Conservation (phyloP, 2,797 vertebrate genomes). For the Rhinella marina region DNA sequence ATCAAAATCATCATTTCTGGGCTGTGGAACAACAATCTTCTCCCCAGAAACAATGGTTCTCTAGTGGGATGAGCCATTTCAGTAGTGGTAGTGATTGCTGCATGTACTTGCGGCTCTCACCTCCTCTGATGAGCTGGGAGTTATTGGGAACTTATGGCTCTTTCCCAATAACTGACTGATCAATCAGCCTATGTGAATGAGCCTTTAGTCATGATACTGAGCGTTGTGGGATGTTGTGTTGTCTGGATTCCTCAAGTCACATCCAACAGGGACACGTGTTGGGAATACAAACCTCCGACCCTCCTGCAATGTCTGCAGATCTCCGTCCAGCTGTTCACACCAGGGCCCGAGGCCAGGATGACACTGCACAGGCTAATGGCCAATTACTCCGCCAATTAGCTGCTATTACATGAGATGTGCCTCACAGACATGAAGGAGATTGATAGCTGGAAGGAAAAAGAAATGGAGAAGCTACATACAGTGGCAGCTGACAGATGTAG, state of each 20-base stretch:
- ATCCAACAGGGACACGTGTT: neutral
- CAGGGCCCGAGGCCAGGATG: constrained; percentile 27
- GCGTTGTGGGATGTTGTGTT: neutral
- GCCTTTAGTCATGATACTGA: no score
- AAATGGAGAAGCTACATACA: neutral
- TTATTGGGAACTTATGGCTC: no score
- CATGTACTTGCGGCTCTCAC: no score
- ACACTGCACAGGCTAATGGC: constrained; percentile 7
- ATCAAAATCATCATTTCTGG: no score
- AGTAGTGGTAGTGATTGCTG: no score
- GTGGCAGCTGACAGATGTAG: neutral
- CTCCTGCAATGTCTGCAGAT: neutral
- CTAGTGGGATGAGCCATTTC: no score
- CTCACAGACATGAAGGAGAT: neutral
- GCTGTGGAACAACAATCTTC: no score
- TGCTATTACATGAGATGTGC: constrained; percentile 14
- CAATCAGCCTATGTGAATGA: no score
- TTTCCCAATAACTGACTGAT: no score
- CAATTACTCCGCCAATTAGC: constrained; percentile 52
- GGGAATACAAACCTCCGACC: neutral
- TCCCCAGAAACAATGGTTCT: no score
- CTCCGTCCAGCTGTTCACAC: neutral
- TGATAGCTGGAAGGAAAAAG: constrained; percentile 3
- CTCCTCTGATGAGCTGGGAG: no score
- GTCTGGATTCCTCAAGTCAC: neutral